phyloP scores from a whole-genome alignment of 2,113 vertebrate genomes.

The Protomyctophum bolini region DNA sequence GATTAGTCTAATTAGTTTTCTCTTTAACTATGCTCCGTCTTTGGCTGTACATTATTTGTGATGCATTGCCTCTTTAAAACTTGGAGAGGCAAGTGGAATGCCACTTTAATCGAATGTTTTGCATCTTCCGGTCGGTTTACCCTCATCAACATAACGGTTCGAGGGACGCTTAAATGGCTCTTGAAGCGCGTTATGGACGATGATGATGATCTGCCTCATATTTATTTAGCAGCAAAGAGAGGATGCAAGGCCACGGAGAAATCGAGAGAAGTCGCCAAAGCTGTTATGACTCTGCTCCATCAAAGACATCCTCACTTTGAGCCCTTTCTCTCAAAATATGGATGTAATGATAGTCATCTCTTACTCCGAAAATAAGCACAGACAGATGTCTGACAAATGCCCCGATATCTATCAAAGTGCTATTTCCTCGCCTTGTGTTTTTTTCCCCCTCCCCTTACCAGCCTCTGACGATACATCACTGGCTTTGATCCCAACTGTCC shows the following conservation, averaged over 20 bases:
- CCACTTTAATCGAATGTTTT: constrained; percentile 71
- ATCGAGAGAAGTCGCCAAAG: constrained; percentile 20
- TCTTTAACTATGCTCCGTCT: constrained; percentile 66
- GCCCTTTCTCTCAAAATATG: constrained; percentile 58
- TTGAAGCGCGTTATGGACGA: constrained; percentile 52
- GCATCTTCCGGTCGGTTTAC: constrained; percentile 73
- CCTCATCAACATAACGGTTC: constrained; percentile 64
- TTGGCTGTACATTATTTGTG: constrained; percentile 55
- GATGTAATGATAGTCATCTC: constrained; percentile 69
- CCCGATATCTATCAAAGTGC: constrained; percentile 63
- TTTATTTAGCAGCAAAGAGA: constrained; percentile 34
- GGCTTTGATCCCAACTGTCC: constrained; percentile 64
- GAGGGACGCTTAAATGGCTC: constrained; percentile 59
- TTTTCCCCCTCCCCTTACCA: constrained; percentile 38
- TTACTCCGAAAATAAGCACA: constrained; percentile 68
- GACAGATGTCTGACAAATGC: constrained; percentile 71
- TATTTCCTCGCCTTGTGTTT: constrained; percentile 64
- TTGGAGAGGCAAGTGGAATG: constrained; percentile 60
- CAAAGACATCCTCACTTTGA: constrained; percentile 55
- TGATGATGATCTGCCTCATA: constrained; percentile 50
- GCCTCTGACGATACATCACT: constrained; percentile 68
- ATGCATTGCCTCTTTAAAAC: constrained; percentile 74
- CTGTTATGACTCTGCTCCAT: constrained; percentile 36
- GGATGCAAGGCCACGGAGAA: constrained; percentile 27
- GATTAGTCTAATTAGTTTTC: constrained; percentile 77